Base-by-base conservation (phyloP, 2,888 invertebrate genomes). In the Trichogramma evanescens region DNA sequence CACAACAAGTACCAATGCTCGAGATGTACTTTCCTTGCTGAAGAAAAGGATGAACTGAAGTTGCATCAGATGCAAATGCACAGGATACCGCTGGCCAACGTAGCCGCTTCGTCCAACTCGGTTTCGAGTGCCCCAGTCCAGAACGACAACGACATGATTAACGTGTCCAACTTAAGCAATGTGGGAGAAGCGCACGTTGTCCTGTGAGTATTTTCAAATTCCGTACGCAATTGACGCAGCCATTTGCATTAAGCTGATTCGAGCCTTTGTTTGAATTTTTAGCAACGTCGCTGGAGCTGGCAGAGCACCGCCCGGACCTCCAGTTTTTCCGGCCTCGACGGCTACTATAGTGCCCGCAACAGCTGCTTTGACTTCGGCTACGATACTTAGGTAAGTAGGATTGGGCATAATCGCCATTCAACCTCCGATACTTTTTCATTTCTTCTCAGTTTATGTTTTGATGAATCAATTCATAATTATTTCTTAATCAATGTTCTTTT, bases 1-100 rank as follows among this genome's bases (percentile, higher is more conserved):
- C 94, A 95, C 80, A 93, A 93, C 79, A 93, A 93, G 79, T 85
- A 91, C 71, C 89, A 91, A 43, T 95, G 94, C 80, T 89, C 89
- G 71, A 89, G 92, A 79, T 95, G 94, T 77, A 88, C 88, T 69
- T 93, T 88, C 80, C 82, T 93, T 65, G 92, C 91, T 4, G 93
- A 94, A 74, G 91, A 92, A 73, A 87, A 87, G 69, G 84, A 85
- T 50, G 89, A 91, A 76, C 84, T 92, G 63, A 87, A 88, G 68
- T 81, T 84, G 50, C 94, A 94, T 80, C 87, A 89, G 75, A 83
- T 75, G 44, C 76, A 76, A 41, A 73, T 74, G 4, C 77, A 77
- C 65, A 70, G 76, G 0, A 69, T 73, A 1, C 72, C 70, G 56
- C 73, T 67, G 56, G 41, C 54, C 8, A 54, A 53, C 9, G 40